These are phyloP conservation scores for Pelmatolapia mariae DNA, from an alignment of 2,113 vertebrate genomes.

Conservation along the genomic window DNA sequence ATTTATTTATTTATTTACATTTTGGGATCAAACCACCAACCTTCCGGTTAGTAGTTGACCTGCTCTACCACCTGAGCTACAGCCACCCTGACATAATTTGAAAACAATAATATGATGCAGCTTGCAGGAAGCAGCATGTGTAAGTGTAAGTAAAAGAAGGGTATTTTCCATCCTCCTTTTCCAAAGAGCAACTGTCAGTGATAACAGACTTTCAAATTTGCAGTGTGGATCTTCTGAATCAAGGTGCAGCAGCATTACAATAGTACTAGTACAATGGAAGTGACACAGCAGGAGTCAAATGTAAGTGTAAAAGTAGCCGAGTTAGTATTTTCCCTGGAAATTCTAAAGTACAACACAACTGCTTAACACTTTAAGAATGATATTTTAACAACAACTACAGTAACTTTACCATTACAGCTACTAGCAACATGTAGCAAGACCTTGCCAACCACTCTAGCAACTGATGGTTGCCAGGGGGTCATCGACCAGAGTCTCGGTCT, in stretches of 20 bases:
- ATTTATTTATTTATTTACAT: neutral
- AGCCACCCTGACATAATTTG: fast-evolving
- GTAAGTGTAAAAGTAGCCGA: neutral
- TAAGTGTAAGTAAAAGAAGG: neutral
- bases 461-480: neutral
- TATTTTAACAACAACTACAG: neutral
- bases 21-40: neutral
- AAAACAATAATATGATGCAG: neutral
- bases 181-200: neutral
- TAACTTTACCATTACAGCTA: neutral
- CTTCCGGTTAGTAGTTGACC: fast-evolving
- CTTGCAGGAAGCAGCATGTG: neutral
- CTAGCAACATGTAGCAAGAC: neutral
- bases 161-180: neutral
- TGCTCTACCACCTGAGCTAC: neutral
- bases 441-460: neutral
- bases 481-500: neutral
- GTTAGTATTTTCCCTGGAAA: neutral
- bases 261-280: neutral
- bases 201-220: neutral
- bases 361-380: neutral
- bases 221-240: neutral
- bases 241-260: neutral
- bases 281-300: neutral
- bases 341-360: neutral